A percentile compares a stretch with the other conserved stretches of the same genome.
phyloP scores from a whole-genome alignment of 37 sponge, comb jelly and placozoan species.

The Beroe forskalii region DNA sequence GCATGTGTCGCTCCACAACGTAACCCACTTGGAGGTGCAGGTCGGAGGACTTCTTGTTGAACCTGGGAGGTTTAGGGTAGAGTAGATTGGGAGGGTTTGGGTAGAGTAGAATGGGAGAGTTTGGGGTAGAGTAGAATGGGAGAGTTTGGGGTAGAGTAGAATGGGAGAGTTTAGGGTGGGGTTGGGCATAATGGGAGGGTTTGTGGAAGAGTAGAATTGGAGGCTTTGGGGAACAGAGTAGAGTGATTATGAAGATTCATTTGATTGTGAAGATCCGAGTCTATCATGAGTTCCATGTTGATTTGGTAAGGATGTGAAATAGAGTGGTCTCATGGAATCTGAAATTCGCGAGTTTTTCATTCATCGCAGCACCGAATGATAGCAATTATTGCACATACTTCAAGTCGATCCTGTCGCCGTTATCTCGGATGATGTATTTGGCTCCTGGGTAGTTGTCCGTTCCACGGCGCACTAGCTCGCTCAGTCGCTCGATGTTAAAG shows the following conservation, averaged over 20 bases:
- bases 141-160: too few species aligned
- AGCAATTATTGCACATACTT: too few species aligned
- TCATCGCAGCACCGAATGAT: too few species aligned
- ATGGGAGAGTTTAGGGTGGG: too few species aligned
- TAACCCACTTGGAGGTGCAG: constrained; percentile 94
- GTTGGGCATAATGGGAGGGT: too few species aligned
- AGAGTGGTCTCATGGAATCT: too few species aligned
- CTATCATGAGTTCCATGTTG: too few species aligned
- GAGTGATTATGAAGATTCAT: too few species aligned
- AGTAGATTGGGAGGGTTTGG: neutral
- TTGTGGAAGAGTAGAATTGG: neutral
- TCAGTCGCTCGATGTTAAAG: constrained; percentile 96
- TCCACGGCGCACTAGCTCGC: constrained; percentile 83
- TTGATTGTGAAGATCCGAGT: too few species aligned
- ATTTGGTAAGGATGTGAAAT: too few species aligned
- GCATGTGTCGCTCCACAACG: constrained; percentile 70
- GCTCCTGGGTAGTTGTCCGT: constrained; percentile 97
- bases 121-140: neutral
- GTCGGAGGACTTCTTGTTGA: constrained; percentile 91
- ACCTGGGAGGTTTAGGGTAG: neutral
- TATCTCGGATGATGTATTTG: constrained; percentile 98
- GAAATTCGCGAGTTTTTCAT: too few species aligned
- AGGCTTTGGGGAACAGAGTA: too few species aligned
- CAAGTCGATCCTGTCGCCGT: constrained; percentile 92
- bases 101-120: neutral